A percentile compares a stretch with the other conserved stretches of the same genome.
phyloP scores from a whole-genome alignment of 2,797 vertebrate species.

The Garrulus glandarius region DNA sequence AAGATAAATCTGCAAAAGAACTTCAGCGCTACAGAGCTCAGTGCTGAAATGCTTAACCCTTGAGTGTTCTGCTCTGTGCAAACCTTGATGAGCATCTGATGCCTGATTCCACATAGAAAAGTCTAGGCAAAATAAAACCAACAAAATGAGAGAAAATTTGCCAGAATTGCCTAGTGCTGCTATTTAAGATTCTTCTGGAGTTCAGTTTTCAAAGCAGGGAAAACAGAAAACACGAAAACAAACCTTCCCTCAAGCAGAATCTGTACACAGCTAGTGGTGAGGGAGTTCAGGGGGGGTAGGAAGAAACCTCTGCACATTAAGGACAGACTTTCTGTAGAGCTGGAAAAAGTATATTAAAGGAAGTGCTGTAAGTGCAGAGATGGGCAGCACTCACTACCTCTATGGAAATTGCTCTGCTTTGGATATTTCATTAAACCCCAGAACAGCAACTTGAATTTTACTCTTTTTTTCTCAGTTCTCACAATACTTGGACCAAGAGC shows the following conservation, averaged over 20 bases:
- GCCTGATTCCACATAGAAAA: background rate
- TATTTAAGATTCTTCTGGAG: background rate
- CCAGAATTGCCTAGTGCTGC: background rate
- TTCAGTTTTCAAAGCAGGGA: background rate
- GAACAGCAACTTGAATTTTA: background rate
- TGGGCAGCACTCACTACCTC: background rate
- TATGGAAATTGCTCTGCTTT: background rate
- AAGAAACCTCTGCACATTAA: background rate
- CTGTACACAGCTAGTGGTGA: background rate
- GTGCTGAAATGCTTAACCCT: conserved; percentile 5
- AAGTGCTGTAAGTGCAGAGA: background rate
- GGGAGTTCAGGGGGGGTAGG: background rate
- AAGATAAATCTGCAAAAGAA: conserved; percentile 25
- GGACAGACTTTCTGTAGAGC: background rate
- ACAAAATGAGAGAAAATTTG: background rate
- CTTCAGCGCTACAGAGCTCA: background rate
- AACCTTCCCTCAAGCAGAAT: background rate
- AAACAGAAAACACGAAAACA: background rate
- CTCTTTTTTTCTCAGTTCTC: background rate
- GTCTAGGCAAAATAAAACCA: background rate
- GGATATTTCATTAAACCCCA: background rate
- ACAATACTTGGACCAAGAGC: background rate
- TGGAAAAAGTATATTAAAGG: background rate
- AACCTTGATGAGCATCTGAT: background rate
- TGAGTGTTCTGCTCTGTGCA: background rate